Evolutionary conservation across 2,888 invertebrate genomes (phyloP).

Genomic region (Hypsopygia costalis): DNA sequence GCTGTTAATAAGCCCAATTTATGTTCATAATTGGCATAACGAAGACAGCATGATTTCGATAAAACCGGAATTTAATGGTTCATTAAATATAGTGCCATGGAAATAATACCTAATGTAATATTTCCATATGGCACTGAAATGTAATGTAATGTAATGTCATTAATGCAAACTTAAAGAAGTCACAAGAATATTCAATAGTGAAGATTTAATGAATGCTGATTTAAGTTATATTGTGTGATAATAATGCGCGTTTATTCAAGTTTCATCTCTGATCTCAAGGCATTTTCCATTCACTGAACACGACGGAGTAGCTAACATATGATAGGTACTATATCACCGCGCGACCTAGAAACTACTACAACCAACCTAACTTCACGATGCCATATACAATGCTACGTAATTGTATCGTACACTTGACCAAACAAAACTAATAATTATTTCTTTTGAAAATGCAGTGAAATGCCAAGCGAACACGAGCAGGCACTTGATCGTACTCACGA

Average conservation of each 20-base stretch:
- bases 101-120: too few relatives aligned
- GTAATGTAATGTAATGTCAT: too few relatives aligned
- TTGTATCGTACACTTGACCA: conserved; percentile 43
- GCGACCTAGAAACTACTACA: not conserved
- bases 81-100: not conserved
- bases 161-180: too few relatives aligned
- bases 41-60: conserved; percentile 1
- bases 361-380: not conserved
- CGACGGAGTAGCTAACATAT: not conserved
- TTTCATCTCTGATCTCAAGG: not conserved
- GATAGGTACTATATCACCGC: not conserved
- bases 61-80: conserved; percentile 4
- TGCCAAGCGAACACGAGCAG: conserved; percentile 49
- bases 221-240: too few relatives aligned
- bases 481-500: conserved; percentile 69
- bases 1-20: too few relatives aligned
- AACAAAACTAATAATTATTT: conserved; percentile 26
- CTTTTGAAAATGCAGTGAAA: conserved; percentile 21
- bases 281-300: not conserved
- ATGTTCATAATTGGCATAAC: conserved; percentile 1
- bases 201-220: too few relatives aligned
- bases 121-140: too few relatives aligned
- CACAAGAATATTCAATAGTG: too few relatives aligned
- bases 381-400: not conserved
- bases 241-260: not conserved